Conservation (phyloP, 2,113 vertebrate genomes). For the Muscicapa adusta region DNA sequence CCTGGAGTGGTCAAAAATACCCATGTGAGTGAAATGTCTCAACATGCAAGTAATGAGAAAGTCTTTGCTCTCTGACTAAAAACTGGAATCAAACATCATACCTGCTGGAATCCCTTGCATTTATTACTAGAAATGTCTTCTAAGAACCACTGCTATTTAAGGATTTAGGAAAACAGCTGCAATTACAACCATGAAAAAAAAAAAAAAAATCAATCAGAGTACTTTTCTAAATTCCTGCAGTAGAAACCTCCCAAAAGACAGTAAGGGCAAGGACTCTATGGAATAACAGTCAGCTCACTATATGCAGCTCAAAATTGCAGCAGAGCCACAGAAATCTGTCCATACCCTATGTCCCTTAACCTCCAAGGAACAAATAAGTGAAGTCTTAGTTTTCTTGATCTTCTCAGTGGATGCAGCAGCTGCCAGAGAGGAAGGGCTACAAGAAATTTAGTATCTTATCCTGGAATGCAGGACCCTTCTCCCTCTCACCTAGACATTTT, state of each 20-base stretch:
- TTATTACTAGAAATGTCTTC: background rate
- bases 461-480: background rate
- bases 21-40: background rate
- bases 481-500: background rate
- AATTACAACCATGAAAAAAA: background rate
- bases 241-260: background rate
- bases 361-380: background rate
- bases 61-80: background rate
- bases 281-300: background rate
- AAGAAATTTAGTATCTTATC: background rate
- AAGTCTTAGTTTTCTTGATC: background rate
- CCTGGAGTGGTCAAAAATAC: background rate
- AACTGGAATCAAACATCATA: background rate
- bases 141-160: background rate
- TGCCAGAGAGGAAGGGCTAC: background rate
- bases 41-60: background rate
- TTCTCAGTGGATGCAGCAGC: background rate
- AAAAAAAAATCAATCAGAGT: background rate
- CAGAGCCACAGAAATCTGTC: background rate
- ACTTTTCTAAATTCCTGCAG: background rate
- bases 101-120: background rate
- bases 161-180: background rate
- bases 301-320: background rate
- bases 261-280: background rate
- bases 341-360: accelerated